Base-by-base conservation (phyloP, 2,797 vertebrate species). In the Hipposideros larvatus region DNA sequence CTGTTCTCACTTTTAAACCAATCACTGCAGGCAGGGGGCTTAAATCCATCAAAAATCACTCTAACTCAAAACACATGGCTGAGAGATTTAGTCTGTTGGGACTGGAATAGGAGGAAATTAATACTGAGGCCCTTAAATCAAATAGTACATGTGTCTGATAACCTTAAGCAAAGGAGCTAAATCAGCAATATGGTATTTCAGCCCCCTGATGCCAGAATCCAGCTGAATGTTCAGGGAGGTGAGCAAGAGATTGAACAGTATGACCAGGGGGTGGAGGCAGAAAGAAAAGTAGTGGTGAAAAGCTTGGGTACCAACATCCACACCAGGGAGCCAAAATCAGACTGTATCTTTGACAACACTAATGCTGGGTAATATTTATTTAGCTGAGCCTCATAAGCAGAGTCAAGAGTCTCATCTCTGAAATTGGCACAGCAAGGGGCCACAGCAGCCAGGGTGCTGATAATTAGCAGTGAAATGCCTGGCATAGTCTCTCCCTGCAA, bases 391-490 rank as follows among this genome's bases (percentile, higher is more conserved):
- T 97, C 96, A 97, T 97, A 98, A 97, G 92, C 92, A 97, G 78
- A 96, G 93, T 96, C 96, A 97, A 96, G 94, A 87, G 51, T 90
- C 82, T 96, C 95, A 94, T 97, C 92, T 96, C 95, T 97, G 96
- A 97, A 96, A 87, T 51, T 96, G 96, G 97, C 97, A 97, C 91
- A 94, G 97, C 89, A 94, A 87, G 95, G 91, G 89, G 83, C 88
- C 79, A 78, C 51, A 48, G 90, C 95, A 97, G 94, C 95, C 96
- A 97, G 97, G 92, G 95, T 95, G 89, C 95, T 88, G 96, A 86
- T 97, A 97, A 97, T 98, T 97, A 97, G 96, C 84, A 97, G 93
- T 24, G 92, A 98, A 97, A 95, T 80, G 71, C 94, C 94, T 97
- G 94, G 94, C 24, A 0, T 63, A 53, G 68, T 86, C 41, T 83